These are phyloP conservation scores for Oreamnos americanus DNA, from an alignment of 2,113 vertebrate species.

Conservation along the genomic window DNA sequence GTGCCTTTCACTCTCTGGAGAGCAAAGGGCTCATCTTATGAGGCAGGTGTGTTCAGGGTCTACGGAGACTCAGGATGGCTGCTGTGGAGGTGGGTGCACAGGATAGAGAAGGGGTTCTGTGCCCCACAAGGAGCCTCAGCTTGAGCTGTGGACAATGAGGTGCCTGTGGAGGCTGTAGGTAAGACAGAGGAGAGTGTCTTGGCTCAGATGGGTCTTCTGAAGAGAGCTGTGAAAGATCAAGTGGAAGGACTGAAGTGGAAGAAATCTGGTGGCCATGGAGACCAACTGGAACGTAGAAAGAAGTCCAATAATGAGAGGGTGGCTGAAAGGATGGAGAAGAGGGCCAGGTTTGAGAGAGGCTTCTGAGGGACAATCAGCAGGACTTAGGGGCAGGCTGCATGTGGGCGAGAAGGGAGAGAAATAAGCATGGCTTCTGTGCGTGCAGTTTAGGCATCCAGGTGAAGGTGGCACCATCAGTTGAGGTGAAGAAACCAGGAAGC, in stretches of 20 bases:
- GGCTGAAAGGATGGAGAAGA: not conserved
- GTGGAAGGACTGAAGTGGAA: not conserved
- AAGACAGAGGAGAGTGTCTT: not conserved
- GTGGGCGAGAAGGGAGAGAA: not conserved
- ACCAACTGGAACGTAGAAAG: not conserved
- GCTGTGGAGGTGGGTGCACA: not conserved
- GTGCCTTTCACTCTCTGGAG: not conserved
- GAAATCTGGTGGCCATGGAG: not conserved
- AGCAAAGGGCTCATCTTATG: not conserved
- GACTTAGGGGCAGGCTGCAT: not conserved
- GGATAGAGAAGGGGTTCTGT: not conserved
- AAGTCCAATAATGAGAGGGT: not conserved
- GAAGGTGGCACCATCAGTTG: not conserved
- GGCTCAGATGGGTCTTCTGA: not conserved
- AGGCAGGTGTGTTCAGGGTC: not conserved
- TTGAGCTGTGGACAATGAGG: not conserved
- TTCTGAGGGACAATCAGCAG: not conserved
- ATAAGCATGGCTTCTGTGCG: not conserved
- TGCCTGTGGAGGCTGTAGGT: not conserved
- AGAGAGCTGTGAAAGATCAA: not conserved
- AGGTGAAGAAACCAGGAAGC: not conserved
- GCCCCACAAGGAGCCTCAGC: not conserved
- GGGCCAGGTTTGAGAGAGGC: not conserved
- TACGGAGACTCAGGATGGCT: not conserved
- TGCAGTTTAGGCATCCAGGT: too few relatives aligned